These are phyloP conservation scores for Crotalus tigris DNA, from an alignment of 2,113 vertebrate species.

Conservation along the genomic window DNA sequence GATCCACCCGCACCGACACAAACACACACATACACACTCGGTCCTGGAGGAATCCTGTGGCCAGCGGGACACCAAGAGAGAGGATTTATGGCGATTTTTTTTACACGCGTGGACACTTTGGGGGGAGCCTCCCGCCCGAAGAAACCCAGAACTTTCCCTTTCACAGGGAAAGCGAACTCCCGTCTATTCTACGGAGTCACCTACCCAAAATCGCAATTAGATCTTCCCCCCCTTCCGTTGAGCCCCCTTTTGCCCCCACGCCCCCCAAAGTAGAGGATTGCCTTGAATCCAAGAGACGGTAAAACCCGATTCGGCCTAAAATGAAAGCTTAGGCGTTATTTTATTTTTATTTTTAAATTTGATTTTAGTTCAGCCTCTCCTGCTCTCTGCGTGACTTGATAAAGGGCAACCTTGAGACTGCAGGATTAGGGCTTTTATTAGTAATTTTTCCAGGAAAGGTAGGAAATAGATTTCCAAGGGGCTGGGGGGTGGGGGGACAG, in stretches of 20 bases:
- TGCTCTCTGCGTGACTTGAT: background rate
- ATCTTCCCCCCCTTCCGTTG: background rate
- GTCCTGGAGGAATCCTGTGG: background rate
- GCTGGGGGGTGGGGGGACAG: background rate
- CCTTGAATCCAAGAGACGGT: background rate
- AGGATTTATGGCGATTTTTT: background rate
- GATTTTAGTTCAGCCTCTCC: background rate
- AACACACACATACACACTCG: background rate
- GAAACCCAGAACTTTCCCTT: background rate
- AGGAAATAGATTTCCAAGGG: background rate
- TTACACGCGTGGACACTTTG: background rate
- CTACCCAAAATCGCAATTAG: background rate
- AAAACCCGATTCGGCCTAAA: background rate
- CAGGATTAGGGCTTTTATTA: background rate
- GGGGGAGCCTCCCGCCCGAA: background rate
- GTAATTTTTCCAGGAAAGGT: background rate
- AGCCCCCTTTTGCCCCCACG: rapidly evolving
- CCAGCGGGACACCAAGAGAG: background rate
- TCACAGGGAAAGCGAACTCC: background rate
- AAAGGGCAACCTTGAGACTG: background rate
- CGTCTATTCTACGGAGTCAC: too few relatives aligned
- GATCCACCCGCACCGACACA: background rate
- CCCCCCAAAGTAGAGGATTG: background rate
- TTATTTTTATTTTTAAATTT: background rate
- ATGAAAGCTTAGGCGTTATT: background rate